Evolutionary conservation across 1,140 invertebrate species (phyloP).

Genomic region (Diabrotica undecimpunctata): DNA sequence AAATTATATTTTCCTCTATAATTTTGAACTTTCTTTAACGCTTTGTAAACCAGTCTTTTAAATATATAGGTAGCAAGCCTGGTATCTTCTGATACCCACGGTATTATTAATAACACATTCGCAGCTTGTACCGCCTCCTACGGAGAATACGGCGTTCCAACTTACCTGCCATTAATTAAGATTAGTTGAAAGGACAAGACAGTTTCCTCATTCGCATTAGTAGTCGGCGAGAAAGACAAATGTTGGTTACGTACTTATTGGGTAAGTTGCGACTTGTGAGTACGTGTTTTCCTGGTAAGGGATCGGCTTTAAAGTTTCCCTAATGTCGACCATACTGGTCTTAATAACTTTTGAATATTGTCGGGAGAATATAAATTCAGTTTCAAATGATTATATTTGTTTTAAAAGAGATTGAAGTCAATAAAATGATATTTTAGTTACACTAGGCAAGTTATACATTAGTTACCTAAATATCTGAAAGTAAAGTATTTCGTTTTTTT

Average conservation of each 20-base stretch:
- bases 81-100: too few relatives aligned
- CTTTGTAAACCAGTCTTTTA: too few relatives aligned
- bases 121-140: neutral
- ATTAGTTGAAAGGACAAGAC: neutral
- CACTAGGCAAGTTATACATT: too few relatives aligned
- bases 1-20: too few relatives aligned
- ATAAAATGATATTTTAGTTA: too few relatives aligned
- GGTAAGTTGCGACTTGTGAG: neutral
- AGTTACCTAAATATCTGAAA: too few relatives aligned
- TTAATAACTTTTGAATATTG: too few relatives aligned
- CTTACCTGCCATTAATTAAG: constrained; percentile 2
- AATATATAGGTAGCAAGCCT: too few relatives aligned
- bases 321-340: neutral
- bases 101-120: neutral
- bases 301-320: neutral
- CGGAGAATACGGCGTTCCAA: neutral
- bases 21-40: too few relatives aligned
- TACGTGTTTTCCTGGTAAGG: neutral
- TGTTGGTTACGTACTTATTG: neutral
- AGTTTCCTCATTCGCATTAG: neutral
- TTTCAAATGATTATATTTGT: neutral
- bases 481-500: too few relatives aligned
- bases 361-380: neutral
- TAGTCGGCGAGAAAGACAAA: neutral
- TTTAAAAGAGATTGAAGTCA: too few relatives aligned